Percentiles rank a stretch among this genome's conserved stretches.
Evolutionary conservation across 2,113 vertebrate genomes (phyloP).

Genomic region (Pycnonotus jocosus): DNA sequence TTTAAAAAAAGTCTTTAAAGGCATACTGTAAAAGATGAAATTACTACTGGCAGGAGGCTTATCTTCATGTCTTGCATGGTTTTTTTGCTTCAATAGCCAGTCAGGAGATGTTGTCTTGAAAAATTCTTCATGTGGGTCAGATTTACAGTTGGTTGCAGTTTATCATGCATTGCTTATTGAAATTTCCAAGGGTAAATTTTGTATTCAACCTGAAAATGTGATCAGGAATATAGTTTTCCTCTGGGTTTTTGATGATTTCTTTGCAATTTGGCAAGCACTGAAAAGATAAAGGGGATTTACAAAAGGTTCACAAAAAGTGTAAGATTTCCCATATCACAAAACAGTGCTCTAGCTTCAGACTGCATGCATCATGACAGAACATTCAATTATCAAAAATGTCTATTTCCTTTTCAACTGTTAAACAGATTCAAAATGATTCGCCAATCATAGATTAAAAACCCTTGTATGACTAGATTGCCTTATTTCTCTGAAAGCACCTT

Average conservation of each 20-base stretch:
- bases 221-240: not conserved
- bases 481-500: not conserved
- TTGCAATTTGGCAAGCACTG: not conserved
- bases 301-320: not conserved
- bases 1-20: not conserved
- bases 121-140: not conserved
- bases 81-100: not conserved
- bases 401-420: not conserved
- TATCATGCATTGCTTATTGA: not conserved
- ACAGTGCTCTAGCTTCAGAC: not conserved
- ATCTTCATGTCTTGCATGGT: not conserved
- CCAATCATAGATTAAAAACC: not conserved
- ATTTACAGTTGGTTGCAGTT: not conserved
- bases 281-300: not conserved
- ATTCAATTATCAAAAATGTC: not conserved
- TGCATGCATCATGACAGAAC: not conserved
- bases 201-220: not conserved
- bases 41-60: not conserved
- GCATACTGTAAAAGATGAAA: not conserved
- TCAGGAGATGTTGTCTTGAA: not conserved
- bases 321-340: not conserved
- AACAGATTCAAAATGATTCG: not conserved
- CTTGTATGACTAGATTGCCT: not conserved
- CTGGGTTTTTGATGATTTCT: not conserved
- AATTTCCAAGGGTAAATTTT: not conserved